Conservation (phyloP, 1,140 invertebrate genomes). For the Odontomachus brunneus region DNA sequence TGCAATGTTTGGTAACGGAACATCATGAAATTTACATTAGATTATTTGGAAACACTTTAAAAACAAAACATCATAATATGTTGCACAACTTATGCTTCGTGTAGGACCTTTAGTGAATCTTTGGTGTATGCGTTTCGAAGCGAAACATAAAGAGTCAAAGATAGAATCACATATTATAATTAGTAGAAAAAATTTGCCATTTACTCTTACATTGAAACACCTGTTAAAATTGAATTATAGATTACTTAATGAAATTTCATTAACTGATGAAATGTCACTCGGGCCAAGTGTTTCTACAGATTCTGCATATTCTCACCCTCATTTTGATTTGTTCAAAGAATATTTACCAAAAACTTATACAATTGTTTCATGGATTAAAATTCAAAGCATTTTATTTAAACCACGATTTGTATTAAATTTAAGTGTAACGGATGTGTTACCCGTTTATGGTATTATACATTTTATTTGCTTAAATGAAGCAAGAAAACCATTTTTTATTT, state of each 20-base stretch:
- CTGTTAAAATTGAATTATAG: slow-evolving; percentile 16
- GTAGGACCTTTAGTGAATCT: slow-evolving; percentile 1
- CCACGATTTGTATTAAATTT: slow-evolving; percentile 16
- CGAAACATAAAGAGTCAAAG: not conserved
- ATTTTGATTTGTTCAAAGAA: not conserved
- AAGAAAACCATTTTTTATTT: slow-evolving; percentile 12
- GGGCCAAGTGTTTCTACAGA: slow-evolving; percentile 12
- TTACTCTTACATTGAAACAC: slow-evolving; percentile 8
- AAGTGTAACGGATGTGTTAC: not conserved
- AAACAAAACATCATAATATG: slow-evolving; percentile 23
- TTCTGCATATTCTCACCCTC: not conserved
- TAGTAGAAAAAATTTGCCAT: slow-evolving; percentile 16
- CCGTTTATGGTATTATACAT: not conserved
- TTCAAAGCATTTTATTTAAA: slow-evolving; percentile 25
- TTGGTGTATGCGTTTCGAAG: too few relatives aligned
- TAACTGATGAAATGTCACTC: not conserved
- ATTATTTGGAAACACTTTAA: slow-evolving; percentile 22
- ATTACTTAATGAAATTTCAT: slow-evolving; percentile 15
- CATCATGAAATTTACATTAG: slow-evolving; percentile 24
- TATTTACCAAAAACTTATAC: slow-evolving; percentile 7
- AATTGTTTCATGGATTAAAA: slow-evolving; percentile 17
- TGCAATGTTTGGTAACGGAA: slow-evolving; percentile 25
- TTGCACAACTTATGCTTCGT: slow-evolving; percentile 19
- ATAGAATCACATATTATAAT: slow-evolving; percentile 25
- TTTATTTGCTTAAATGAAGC: not conserved